phyloP scores from a whole-genome alignment of 1,140 invertebrate genomes.

The Palaemon carinicauda region DNA sequence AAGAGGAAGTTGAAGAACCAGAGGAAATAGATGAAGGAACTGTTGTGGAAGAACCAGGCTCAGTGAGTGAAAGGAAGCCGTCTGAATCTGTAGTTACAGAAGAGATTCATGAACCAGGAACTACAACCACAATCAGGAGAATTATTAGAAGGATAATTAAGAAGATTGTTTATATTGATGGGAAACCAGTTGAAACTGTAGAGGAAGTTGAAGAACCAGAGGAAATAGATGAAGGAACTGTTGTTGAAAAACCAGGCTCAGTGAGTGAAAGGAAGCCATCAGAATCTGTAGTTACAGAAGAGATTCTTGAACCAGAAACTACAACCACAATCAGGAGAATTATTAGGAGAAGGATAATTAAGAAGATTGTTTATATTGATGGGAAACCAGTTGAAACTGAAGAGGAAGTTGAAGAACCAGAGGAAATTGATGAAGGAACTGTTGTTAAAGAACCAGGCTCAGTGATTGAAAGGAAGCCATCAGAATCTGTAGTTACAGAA shows the following conservation, averaged over 20 bases:
- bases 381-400: neutral
- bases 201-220: no score
- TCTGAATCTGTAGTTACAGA: neutral
- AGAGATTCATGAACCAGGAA: no score
- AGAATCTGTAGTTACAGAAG: neutral
- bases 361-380: neutral
- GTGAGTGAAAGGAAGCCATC: neutral
- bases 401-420: neutral
- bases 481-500: neutral
- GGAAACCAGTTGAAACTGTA: no score
- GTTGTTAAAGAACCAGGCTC: no score
- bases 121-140: no score
- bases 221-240: neutral
- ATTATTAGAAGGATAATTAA: no score
- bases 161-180: neutral
- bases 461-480: neutral
- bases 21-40: slow-evolving; percentile 3
- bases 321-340: neutral
- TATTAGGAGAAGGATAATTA: neutral
- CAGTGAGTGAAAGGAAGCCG: neutral
- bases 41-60: no score
- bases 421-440: neutral
- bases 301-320: neutral
- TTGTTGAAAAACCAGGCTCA: neutral
- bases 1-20: slow-evolving; percentile 44